Base-by-base conservation (phyloP, 2,888 invertebrate species). In the Nomada fucata region DNA sequence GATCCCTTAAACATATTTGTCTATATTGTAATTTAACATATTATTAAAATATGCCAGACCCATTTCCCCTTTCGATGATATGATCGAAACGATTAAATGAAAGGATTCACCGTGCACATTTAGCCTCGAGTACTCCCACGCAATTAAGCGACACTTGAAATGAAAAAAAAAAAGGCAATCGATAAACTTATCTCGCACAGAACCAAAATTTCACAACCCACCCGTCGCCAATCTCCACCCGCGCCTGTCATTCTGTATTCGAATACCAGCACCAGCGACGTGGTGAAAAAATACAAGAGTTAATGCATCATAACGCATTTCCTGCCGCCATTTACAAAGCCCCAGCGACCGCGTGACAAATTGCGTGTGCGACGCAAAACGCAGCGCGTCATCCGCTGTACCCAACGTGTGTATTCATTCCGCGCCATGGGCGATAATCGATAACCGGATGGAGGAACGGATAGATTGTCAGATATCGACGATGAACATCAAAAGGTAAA, bases 381-480 rank as follows among this genome's bases (percentile, higher is more conserved):
- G 71, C 80, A 36, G 29, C 75, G 75, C 69, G 79, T 88, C 79
- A 79, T 77, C 78, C 82, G 68, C 15, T 11, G 68, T 70, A 76
- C 73, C 69, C 65, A 65, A 57, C 67, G 65, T 69, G 65, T 67
- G 80, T 72, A 79, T 79, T 86, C 77, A 67, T 76, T 76, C 67
- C 50, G 63, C 57, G 76, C 82, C 82, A 42, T 68, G 68, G 82
- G 76, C 82, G 53, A 82, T 82, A 82, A 82, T 82, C 82, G 82
- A 82, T 82, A 82, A 50, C 76, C 82, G 82, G 82, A 82, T 82
- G 61, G 76, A 82, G 76, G 71, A 53, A 68, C 82, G 67, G 70
- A 82, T 82, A 82, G 82, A 82, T 82, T 76, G 82, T 82, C 82
- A 82, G 82, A 81, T 81, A 82, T 82, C 82, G 76, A 26, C 72